Conservation (phyloP, 2,888 invertebrate species). For the Tetragnatha montana region DNA sequence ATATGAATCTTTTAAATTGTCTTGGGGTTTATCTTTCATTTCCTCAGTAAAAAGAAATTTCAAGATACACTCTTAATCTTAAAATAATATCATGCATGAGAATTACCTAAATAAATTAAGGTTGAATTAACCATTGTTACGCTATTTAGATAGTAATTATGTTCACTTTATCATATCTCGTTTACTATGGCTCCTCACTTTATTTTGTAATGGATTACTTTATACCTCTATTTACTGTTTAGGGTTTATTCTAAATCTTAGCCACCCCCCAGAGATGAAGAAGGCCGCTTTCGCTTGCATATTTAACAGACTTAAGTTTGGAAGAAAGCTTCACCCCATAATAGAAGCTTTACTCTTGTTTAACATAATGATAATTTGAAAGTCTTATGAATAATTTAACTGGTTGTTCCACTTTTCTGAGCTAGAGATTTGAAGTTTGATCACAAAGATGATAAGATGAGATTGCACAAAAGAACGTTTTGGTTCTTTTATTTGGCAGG, state of each 20-base stretch:
- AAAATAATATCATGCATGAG: no score
- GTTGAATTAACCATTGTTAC: no score
- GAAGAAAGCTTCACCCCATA: slow-evolving; percentile 1
- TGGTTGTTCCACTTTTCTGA: slow-evolving; percentile 4
- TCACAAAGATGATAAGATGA: not conserved
- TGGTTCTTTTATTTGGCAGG: not conserved
- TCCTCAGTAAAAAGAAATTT: no score
- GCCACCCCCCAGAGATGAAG: not conserved
- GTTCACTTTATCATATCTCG: no score
- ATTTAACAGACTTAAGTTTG: not conserved
- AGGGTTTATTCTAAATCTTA: not conserved
- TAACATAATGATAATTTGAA: slow-evolving; percentile 17
- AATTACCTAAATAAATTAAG: no score
- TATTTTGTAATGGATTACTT: not conserved
- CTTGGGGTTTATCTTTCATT: no score
- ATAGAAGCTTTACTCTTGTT: slow-evolving; percentile 11
- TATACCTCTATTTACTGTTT: not conserved
- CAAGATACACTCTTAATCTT: no score
- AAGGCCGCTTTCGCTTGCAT: not conserved
- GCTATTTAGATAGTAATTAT: no score
- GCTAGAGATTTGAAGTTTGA: not conserved
- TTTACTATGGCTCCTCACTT: not conserved
- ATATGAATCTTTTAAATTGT: no score
- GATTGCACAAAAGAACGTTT: not conserved
- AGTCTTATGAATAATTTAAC: slow-evolving; percentile 34